These are phyloP conservation scores for Galbula dea DNA, from an alignment of 2,113 vertebrate genomes.

Conservation along the genomic window DNA sequence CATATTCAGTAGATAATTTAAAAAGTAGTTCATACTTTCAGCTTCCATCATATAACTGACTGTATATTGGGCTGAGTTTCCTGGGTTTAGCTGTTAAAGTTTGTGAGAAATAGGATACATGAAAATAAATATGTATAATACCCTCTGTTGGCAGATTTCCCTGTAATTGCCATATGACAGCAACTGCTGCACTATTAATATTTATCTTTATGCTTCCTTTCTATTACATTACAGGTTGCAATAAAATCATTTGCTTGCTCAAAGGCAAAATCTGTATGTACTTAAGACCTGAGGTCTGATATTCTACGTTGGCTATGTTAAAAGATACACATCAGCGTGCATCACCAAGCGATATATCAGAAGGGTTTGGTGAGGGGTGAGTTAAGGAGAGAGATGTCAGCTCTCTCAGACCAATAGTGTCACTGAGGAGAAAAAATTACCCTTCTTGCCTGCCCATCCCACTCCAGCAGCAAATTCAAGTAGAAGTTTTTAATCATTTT, in stretches of 20 bases:
- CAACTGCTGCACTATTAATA: not conserved
- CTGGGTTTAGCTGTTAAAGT: not conserved
- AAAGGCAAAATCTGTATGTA: rapidly evolving
- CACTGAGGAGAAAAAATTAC: not conserved
- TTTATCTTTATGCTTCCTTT: not conserved
- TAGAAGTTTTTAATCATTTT: not conserved
- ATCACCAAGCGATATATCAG: not conserved
- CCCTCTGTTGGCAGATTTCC: not conserved
- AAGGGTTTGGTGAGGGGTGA: not conserved
- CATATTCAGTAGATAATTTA: not conserved
- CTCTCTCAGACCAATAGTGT: not conserved
- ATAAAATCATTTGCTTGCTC: not conserved
- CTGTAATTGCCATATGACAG: not conserved
- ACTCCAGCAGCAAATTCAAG: not conserved
- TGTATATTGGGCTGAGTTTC: not conserved
- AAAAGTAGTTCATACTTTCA: not conserved
- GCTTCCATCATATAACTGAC: not conserved
- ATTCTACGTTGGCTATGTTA: not conserved
- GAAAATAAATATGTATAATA: not conserved
- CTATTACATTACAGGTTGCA: not conserved
- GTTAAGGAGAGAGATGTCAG: not conserved
- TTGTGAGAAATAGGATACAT: not conserved
- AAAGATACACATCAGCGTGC: not conserved
- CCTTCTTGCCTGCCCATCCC: not conserved
- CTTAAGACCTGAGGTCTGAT: not conserved